Evolutionary conservation across 2,888 invertebrate genomes (phyloP), one percentile per base, ranked within the genome.

Genomic region (Sarcophaga rosellei): DNA sequence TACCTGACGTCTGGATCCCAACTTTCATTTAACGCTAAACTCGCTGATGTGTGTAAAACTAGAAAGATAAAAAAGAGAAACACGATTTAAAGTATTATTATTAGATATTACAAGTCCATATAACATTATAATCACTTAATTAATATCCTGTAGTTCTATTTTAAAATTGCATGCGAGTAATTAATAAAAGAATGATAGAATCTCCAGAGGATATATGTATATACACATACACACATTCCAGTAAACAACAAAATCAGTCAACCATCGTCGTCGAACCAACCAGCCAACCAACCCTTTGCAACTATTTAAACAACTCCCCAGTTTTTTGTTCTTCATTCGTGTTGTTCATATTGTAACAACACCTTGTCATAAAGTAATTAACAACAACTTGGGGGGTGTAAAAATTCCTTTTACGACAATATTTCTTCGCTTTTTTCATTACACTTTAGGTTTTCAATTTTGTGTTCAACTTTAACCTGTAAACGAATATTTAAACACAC

Each of bases 31-130:
- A 99, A 95, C 90, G 98, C 98, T 94, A 99, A 95, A 95, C 98
- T 99, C 93, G 99, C 99, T 92, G 98, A 99, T 92, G 99, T 99
- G 94, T 99, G 99, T 94, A 99, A 96, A 94, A 99, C 99, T 99
- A 95, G 91, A 95, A 89, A 77, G 92, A 90, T 87, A 89, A 88
- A 85, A 69, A 81, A 70, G 20, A 63, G 12, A 47, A 53, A 20
- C 44, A 17, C 4, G 15, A 53, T 53, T 17, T 35, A 35, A 35
- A 17, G 15, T 17, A 53, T 53, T 53, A 17, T 12, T 53, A 53
- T 53, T 47, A 8, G 35, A 35, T 35, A 35, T 35, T 35, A 35
- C 8, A 35, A 1, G 35, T 35, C 35, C 35, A 35, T 35, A 35
- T 35, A 8, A 35, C 8, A 61, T 20, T n/a, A 61, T 20, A 57